Conservation (phyloP, 2,888 invertebrate genomes). For the Helleia helle region DNA sequence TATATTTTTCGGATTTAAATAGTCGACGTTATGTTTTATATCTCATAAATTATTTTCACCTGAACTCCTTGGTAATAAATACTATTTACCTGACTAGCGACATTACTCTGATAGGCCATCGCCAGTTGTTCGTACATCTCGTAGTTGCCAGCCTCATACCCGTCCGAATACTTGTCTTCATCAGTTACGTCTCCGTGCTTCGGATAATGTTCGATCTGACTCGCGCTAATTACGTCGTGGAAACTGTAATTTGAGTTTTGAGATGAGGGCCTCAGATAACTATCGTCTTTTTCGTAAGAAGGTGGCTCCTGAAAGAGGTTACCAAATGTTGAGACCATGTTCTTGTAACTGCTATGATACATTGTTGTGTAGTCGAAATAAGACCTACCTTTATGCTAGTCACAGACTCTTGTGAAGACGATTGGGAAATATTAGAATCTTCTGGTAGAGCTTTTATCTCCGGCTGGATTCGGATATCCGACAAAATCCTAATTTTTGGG, state of each 20-base stretch:
- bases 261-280: conserved; percentile 50
- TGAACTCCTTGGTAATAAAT: no score
- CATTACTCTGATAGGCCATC: conserved; percentile 63
- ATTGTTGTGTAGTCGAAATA: background rate
- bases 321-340: no score
- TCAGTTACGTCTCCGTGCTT: conserved; percentile 17
- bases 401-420: conserved; percentile 49
- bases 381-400: conserved; percentile 28
- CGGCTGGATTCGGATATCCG: background rate
- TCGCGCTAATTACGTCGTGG: conserved; percentile 48
- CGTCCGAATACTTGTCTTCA: conserved; percentile 18
- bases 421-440: conserved; percentile 38
- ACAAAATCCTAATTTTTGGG: background rate
- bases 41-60: no score
- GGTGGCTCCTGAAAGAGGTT: conserved; percentile 21
- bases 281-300: conserved; percentile 50
- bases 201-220: conserved; percentile 27
- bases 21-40: no score
- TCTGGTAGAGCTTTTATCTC: conserved; percentile 21
- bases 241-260: conserved; percentile 58
- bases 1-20: no score
- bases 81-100: conserved; percentile 51
- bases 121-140: conserved; percentile 62
- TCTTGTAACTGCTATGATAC: no score
- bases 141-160: conserved; percentile 45